Percentiles rank a stretch among this genome's conserved stretches.
Evolutionary conservation across 2,888 invertebrate genomes (phyloP).

Genomic region (Lordiphosa fenestrarum): DNA sequence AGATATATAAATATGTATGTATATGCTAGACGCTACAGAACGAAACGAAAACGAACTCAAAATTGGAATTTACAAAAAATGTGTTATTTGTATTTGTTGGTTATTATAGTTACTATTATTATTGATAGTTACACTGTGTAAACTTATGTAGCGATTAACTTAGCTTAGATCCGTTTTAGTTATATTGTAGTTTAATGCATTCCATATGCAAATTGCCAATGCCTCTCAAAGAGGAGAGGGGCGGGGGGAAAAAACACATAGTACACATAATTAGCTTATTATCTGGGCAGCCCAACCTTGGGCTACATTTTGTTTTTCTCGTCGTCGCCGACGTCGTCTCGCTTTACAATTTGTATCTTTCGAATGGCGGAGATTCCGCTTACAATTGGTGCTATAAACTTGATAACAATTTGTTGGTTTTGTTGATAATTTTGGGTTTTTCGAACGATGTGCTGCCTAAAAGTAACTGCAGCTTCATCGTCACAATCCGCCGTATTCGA

Average conservation of each 20-base stretch:
- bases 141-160: slow-evolving; percentile 53
- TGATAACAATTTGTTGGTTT: slow-evolving; percentile 46
- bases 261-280: slow-evolving; percentile 44
- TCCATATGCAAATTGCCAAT: slow-evolving; percentile 56
- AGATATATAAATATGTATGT: slow-evolving; percentile 24
- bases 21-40: slow-evolving; percentile 30
- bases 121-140: slow-evolving; percentile 49
- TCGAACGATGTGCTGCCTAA: slow-evolving; percentile 46
- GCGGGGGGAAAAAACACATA: slow-evolving; percentile 32
- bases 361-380: slow-evolving; percentile 32
- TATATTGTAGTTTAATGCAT: slow-evolving; percentile 60
- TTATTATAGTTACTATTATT: slow-evolving; percentile 32
- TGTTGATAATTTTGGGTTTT: slow-evolving; percentile 25
- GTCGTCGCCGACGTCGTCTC: slow-evolving; percentile 33
- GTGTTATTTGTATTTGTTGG: slow-evolving; percentile 52
- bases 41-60: slow-evolving; percentile 36
- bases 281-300: slow-evolving; percentile 28
- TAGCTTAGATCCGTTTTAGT: slow-evolving; percentile 40
- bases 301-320: slow-evolving; percentile 25
- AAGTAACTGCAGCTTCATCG: slow-evolving; percentile 45
- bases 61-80: slow-evolving; percentile 49
- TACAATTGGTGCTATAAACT: slow-evolving; percentile 53
- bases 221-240: slow-evolving; percentile 30
- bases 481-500: slow-evolving; percentile 50
- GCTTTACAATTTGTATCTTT: slow-evolving; percentile 32